phyloP scores from a whole-genome alignment of 2,888 invertebrate genomes.

The Pachycephus smyrnensis region DNA sequence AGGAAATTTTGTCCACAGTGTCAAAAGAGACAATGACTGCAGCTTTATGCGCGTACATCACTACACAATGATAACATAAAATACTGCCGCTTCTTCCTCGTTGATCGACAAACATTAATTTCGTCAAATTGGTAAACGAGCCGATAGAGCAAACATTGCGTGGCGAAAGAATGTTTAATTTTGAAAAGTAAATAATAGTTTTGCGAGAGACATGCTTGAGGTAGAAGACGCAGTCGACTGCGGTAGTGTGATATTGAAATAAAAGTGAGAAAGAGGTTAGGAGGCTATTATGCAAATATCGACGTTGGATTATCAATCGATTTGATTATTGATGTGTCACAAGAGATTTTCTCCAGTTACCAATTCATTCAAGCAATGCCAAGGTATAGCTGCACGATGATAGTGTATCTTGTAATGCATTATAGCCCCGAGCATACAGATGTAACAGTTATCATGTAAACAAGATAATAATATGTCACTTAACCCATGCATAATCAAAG shows the following conservation, averaged over 20 bases:
- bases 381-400: background rate
- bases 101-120: background rate
- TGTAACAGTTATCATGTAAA: background rate
- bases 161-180: background rate
- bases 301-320: background rate
- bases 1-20: background rate
- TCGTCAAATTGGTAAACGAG: no score
- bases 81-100: background rate
- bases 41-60: background rate
- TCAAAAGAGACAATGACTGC: background rate
- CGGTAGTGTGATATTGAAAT: background rate
- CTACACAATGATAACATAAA: background rate
- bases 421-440: background rate
- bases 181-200: background rate
- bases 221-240: slow-evolving; percentile 36
- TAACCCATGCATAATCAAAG: slow-evolving; percentile 35
- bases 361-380: background rate
- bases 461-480: slow-evolving; percentile 12
- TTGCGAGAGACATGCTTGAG: slow-evolving; percentile 41
- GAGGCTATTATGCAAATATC: slow-evolving; percentile 41
- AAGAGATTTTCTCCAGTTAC: background rate
- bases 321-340: background rate
- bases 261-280: slow-evolving; percentile 32
- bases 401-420: slow-evolving; percentile 17
- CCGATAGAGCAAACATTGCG: background rate